Base-by-base conservation (phyloP, 2,113 vertebrate genomes). In the Mormyrus iriodes region DNA sequence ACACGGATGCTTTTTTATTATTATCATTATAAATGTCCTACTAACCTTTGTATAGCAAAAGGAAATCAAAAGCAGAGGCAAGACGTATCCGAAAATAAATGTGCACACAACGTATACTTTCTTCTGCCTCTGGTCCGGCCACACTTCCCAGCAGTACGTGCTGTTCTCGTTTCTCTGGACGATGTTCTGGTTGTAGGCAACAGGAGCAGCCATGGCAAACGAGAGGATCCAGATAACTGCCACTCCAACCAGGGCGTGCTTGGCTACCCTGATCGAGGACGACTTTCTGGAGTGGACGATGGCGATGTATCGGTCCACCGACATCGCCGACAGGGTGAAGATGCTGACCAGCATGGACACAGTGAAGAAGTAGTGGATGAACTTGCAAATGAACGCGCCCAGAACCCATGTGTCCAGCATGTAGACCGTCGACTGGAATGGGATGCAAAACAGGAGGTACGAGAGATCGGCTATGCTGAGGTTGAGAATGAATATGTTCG, bases 261-360 rank as follows among this genome's bases (percentile, higher is more conserved):
- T 96, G 90, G 97, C 94, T 73, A 98, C 94, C 0, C 98, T 95
- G 91, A 99, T 95, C 6, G 96, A 94, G 0, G 97, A 97, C 52
- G 98, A 97, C 93, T 97, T 98, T n/a, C 97, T 96, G 15, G 97
- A 97, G 93, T 98, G 98, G 91, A 99, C 98, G 1, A 99, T 97
- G 95, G 98, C 98, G 90, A 99, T 94, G 5, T 99, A 99, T 15
- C 98, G 96, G 95, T 99, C 98, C 95, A 99, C 98, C 0, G 98
- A 98, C 98, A 99, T 99, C 58, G 98, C 98, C 0, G 97, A 97
- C 55, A 99, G 95, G 0, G 98, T 99, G 95, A 99, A 99, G 93
- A 99, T 97, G 95, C 98, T 99, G 91, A 99, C 98, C 92, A 99
- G 93, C 98, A 99, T 98, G 88, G 98, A 99, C 35, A 99, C 97